A percentile compares a stretch with the other conserved stretches of the same genome.
These are phyloP conservation scores for Phyto melanocephala DNA, from an alignment of 2,888 invertebrate genomes.

Conservation along the genomic window DNA sequence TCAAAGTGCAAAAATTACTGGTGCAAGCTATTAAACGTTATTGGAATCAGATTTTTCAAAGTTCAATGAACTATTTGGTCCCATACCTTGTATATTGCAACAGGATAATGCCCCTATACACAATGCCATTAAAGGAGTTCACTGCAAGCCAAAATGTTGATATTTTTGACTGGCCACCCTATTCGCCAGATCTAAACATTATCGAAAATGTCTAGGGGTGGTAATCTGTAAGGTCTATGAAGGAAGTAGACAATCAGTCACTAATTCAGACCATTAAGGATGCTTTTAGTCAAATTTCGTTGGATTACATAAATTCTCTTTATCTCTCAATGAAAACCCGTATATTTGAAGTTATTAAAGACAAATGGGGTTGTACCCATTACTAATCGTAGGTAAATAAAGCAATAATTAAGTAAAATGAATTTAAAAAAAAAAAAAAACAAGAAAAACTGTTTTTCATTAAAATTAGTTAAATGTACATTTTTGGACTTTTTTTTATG, in stretches of 20 bases:
- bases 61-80: background rate
- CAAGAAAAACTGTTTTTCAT: too few relatives aligned
- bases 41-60: background rate
- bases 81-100: background rate
- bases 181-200: too few relatives aligned
- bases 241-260: background rate
- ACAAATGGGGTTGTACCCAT: background rate
- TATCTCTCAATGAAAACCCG: background rate
- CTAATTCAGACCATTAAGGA: background rate
- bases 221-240: background rate
- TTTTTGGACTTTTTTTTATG: background rate
- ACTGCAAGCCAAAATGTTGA: background rate
- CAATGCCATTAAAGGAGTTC: background rate
- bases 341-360: background rate
- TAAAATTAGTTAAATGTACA: too few relatives aligned
- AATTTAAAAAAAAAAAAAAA: too few relatives aligned
- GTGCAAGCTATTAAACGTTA: too few relatives aligned
- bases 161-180: too few relatives aligned
- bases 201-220: too few relatives aligned
- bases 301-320: background rate
- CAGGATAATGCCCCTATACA: background rate
- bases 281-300: background rate
- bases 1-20: too few relatives aligned
- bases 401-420: too few relatives aligned
- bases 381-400: background rate